These are phyloP conservation scores for Dendropsophus ebraccatus DNA, from an alignment of 2,113 vertebrate species.

Conservation along the genomic window DNA sequence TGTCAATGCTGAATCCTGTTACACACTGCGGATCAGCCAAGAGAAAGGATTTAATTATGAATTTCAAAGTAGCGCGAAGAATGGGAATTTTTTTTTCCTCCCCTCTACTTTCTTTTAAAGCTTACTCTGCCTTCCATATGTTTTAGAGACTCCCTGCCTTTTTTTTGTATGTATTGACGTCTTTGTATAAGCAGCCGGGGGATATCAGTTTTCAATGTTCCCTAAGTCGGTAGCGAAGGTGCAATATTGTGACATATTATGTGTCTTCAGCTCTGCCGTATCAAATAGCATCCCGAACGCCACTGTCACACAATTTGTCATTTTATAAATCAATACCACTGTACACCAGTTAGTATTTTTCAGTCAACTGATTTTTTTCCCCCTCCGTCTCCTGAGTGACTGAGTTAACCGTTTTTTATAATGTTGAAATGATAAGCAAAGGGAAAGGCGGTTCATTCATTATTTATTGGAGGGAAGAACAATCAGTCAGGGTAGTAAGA, in stretches of 20 bases:
- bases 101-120: background rate
- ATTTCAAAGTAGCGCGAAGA: slow-evolving; percentile 41
- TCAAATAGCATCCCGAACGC: slow-evolving; percentile 44
- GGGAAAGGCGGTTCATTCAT: background rate
- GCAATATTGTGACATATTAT: slow-evolving; percentile 55
- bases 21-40: slow-evolving; percentile 43
- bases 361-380: slow-evolving; percentile 1
- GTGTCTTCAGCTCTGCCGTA: slow-evolving; percentile 26
- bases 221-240: slow-evolving; percentile 26
- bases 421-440: background rate
- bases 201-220: slow-evolving; percentile 41
- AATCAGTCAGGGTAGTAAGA: background rate
- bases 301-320: slow-evolving; percentile 37
- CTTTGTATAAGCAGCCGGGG: slow-evolving; percentile 35
- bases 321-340: slow-evolving; percentile 45
- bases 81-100: slow-evolving; percentile 52
- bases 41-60: slow-evolving; percentile 59
- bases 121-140: background rate
- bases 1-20: slow-evolving; percentile 60
- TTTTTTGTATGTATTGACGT: background rate
- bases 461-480: background rate
- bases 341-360: slow-evolving; percentile 28
- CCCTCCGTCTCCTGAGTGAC: background rate
- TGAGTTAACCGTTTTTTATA: slow-evolving; percentile 4
- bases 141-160: slow-evolving; percentile 6